Base-by-base conservation (phyloP, 1,140 invertebrate genomes). In the Lepidotrigona ventralis region DNA sequence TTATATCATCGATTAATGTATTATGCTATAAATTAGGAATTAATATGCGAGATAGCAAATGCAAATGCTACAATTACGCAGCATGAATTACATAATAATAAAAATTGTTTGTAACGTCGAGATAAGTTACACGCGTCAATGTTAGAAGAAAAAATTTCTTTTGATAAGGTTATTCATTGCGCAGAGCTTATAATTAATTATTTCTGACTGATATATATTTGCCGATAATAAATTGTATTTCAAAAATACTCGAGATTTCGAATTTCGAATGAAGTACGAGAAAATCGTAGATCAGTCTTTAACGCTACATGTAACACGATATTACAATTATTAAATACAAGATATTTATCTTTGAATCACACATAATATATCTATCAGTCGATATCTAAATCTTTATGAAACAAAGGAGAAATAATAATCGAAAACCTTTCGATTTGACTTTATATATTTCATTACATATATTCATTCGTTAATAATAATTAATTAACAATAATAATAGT, bases 361-460 rank as follows among this genome's bases (percentile, higher is more conserved):
- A 19, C 8, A 19, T 9, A 33, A 64, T 15, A 12, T 51, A 51
- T 12, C 21, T 2, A 17, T 69, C 11, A 21, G 33, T 1, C 29
- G 12, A 5, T 69, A 60, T 54, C 15, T 26, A 33, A 21, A 81
- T 53, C 19, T 29, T 4, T 46, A 1, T 17, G 15, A 21, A 29
- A 58, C 1, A 81, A 64, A 23, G 60, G 71, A 54, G 69, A 83
- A 86, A 90, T 74, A 85, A 91, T 85, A 91, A 87, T 76, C 90
- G 81, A 83, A 91, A 92, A 83, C 89, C 90, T 76, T 84, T 93
- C 91, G 91, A 92, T 92, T 93, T 78, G 63, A 88, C 81, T 90
- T 93, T 91, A 79, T 89, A 90, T 90, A 91, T 83, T 90, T 92
- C 85, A 91, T 93, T 93, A 92, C 91, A 92, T 87, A 88, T 91